Conservation (phyloP, 2,888 invertebrate genomes). For the Gymnosoma rotundatum region DNA sequence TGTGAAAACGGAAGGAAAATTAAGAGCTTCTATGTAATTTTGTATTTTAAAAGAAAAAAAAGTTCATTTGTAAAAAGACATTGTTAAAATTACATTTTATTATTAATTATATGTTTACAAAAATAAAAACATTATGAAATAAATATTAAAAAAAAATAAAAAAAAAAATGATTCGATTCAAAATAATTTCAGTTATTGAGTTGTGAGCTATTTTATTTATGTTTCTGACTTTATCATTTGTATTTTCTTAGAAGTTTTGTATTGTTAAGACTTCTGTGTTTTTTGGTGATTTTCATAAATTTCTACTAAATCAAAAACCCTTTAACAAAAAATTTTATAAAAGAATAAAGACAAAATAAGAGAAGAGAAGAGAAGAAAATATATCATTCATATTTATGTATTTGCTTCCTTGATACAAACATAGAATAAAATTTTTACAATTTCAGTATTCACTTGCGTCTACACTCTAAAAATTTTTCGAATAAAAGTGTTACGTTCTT, state of each 20-base stretch:
- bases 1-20: neutral
- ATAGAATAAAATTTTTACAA: neutral
- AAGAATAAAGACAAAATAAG: neutral
- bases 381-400: constrained; percentile 29
- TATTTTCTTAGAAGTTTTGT: neutral
- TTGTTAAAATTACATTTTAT: constrained; percentile 57
- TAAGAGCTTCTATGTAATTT: neutral
- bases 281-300: neutral
- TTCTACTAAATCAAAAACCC: neutral
- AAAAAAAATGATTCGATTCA: neutral
- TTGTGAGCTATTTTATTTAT: neutral
- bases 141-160: neutral
- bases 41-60: constrained; percentile 23
- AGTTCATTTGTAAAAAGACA: constrained; percentile 30
- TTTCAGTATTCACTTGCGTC: neutral
- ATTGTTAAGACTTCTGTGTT: neutral
- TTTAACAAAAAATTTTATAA: neutral
- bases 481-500: neutral
- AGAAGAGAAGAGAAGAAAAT: neutral
- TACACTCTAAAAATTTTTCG: neutral
- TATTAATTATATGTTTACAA: constrained; percentile 55
- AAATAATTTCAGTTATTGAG: neutral
- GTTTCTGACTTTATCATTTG: neutral
- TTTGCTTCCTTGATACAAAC: neutral
- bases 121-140: neutral